Evolutionary conservation across 2,797 vertebrate genomes (phyloP).

Genomic region (Labeo calbasu): DNA sequence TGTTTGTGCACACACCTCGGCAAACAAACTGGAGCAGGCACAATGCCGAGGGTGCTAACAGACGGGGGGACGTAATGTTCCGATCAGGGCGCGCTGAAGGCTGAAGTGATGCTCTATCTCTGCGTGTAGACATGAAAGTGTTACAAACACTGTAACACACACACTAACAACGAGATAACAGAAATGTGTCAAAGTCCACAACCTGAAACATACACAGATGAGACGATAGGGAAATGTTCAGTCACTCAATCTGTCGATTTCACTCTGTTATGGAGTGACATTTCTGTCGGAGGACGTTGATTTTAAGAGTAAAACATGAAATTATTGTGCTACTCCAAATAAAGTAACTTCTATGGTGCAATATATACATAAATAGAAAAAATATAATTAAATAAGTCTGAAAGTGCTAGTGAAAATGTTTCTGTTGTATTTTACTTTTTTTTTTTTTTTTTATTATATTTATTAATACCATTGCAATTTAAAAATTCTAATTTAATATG

Average conservation of each 20-base stretch:
- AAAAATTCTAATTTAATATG: not conserved
- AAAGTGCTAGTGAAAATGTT: not conserved
- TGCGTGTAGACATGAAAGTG: conserved; percentile 30
- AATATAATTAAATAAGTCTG: too few species aligned
- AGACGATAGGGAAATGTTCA: conserved; percentile 20
- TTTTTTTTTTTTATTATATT: too few species aligned
- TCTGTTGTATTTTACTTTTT: not conserved
- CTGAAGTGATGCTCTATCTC: conserved; percentile 44
- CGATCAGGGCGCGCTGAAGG: conserved; percentile 44
- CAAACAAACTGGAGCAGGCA: conserved; percentile 59
- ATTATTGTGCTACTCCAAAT: not conserved
- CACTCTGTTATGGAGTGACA: not conserved
- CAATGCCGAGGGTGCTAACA: conserved; percentile 46
- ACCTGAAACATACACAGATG: conserved; percentile 33
- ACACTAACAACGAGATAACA: conserved; percentile 23
- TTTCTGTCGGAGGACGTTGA: not conserved
- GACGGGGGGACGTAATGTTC: conserved; percentile 49
- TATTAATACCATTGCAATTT: not conserved
- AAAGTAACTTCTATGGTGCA: not conserved
- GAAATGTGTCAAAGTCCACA: conserved; percentile 34
- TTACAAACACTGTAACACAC: conserved; percentile 47
- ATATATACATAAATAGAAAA: not conserved
- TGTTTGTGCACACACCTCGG: conserved; percentile 65
- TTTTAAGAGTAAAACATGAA: not conserved
- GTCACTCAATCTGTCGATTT: conserved; percentile 28